Base-by-base conservation (phyloP, 2,888 invertebrate genomes). In the Geotrupes spiniger region DNA sequence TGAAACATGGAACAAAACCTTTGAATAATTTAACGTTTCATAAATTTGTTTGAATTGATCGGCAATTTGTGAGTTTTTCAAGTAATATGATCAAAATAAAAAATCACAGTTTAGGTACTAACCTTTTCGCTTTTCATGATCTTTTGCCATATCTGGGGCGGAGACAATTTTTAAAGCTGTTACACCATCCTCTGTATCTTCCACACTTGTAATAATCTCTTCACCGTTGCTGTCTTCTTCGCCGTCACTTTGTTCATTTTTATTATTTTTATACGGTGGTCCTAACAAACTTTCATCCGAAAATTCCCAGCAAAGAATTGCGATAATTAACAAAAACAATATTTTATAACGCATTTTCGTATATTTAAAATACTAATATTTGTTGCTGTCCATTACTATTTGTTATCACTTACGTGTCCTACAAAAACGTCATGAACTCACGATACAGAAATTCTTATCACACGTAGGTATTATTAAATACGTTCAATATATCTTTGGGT, bases 101-200 rank as follows among this genome's bases (percentile, higher is more conserved):
- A n/a, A n/a, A n/a, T n/a, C n/a, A n/a, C n/a, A n/a, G n/a, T n/a
- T n/a, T n/a, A n/a, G n/a, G n/a, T n/a, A n/a, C n/a, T n/a, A n/a
- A n/a, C 68, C 68, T 67, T 66, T 69, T 48, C 61, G 57, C 26
- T 63, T 62, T 21, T 73, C 70, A 38, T 64, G 60, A 55, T 72
- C 71, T 58, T 73, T 73, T 1, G 66, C 63, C 38, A 74, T 60
- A 63, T 75, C 74, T 9, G 75, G 72, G 10, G 72, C 65, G 25
- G 69, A 62, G 14, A 73, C 69, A 25, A 72, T 64, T 59, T 71
- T 70, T 36, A 70, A 62, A 17, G 68, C 67, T 25, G 65, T 64
- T 21, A 58, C 61, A 6, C 62, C 66, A 51, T 68, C 66, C 37
- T 57, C 60, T 12, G 65, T 67, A 46, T 69, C 65, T 33, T 61